phyloP scores from a whole-genome alignment of 2,113 vertebrate species.

The Microtus montanus region DNA sequence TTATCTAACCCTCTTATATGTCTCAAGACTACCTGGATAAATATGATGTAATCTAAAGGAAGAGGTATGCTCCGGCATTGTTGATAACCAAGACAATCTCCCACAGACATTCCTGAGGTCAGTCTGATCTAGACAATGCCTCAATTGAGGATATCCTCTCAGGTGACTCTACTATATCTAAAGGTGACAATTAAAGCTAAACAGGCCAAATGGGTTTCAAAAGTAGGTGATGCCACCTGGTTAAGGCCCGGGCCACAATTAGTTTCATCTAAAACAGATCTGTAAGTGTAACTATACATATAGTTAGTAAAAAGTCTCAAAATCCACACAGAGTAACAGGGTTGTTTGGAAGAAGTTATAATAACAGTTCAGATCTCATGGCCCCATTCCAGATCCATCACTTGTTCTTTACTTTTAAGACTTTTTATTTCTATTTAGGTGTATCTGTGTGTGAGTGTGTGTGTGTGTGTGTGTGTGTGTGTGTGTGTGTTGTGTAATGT shows the following conservation, averaged over 20 bases:
- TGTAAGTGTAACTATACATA: background rate
- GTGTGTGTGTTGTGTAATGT: background rate
- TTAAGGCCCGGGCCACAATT: background rate
- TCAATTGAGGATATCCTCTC: background rate
- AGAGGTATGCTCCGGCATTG: background rate
- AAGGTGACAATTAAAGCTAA: background rate
- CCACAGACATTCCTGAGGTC: background rate
- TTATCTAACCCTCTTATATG: background rate
- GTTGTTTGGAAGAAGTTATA: background rate
- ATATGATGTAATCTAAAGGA: background rate
- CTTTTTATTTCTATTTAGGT: background rate
- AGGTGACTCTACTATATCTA: background rate
- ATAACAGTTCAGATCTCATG: background rate
- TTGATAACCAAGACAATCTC: background rate
- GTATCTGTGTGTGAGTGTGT: background rate
- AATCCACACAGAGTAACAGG: background rate
- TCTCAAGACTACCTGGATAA: background rate
- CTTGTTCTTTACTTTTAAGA: background rate
- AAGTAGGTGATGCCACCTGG: background rate
- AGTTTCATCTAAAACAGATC: background rate
- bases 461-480: too few relatives aligned
- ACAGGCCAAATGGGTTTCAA: background rate
- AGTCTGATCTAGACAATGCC: background rate
- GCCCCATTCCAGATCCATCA: background rate
- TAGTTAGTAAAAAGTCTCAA: background rate